These are phyloP conservation scores for Anhinga rufa DNA, from an alignment of 2,113 vertebrate species.

Conservation along the genomic window DNA sequence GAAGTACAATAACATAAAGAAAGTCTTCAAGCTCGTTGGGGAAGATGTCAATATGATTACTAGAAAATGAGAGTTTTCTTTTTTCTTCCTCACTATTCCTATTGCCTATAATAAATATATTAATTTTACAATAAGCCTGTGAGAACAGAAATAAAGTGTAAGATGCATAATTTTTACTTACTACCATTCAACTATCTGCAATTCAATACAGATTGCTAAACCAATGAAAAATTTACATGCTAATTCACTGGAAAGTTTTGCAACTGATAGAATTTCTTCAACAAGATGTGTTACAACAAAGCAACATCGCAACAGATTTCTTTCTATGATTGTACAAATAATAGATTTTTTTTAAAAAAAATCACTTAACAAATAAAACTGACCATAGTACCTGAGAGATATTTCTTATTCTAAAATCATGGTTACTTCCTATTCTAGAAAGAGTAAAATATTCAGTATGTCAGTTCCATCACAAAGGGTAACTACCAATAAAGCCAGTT, in stretches of 20 bases:
- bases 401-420: not conserved
- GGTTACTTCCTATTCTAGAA: not conserved
- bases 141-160: not conserved
- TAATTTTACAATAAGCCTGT: not conserved
- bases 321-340: not conserved
- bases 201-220: not conserved
- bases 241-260: not conserved
- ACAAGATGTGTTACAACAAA: not conserved
- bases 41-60: not conserved
- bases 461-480: not conserved
- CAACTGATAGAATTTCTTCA: not conserved
- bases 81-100: not conserved
- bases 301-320: not conserved
- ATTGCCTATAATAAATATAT: not conserved
- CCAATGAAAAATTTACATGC: not conserved
- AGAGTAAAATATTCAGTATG: not conserved
- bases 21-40: not conserved
- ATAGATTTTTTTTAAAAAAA: not conserved
- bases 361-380: not conserved
- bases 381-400: not conserved
- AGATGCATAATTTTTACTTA: not conserved
- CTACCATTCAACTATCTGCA: not conserved
- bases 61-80: not conserved
- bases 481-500: not conserved
- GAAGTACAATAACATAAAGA: not conserved